Evolutionary conservation across 2,888 invertebrate species (phyloP), one percentile per base, ranked within the genome.

Genomic region (Clitarchus hookeri): DNA sequence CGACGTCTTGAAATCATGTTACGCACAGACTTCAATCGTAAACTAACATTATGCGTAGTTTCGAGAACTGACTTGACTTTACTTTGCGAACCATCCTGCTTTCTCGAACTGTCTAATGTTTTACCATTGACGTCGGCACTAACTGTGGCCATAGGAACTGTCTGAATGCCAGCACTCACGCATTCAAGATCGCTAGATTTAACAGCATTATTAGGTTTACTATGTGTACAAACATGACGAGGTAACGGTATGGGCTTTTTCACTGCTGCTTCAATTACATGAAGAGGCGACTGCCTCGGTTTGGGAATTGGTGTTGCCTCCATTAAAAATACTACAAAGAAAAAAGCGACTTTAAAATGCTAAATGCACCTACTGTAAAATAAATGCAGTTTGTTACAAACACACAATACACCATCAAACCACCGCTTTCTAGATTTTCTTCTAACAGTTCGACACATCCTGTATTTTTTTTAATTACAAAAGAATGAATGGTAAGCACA

Each of bases 61-160:
- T 94, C 94, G 85, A 95, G 93, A 2, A 95, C 94, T 80, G 94
- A 94, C 88, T 94, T 94, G 86, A 92, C 92, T 88, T 84, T 86
- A 13, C n/a, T 44, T 11, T 79, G 84, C 9, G 78, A 54, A 27
- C 44, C 54, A 78, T 84, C 84, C 23, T 65, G 65, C 65, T 65
- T 65, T 65, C n/a, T 65, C 65, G 16, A 65, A 65, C 19, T 48
- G 16, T 83, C 82, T 44, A 25, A n/a, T 26, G 77, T 78, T 53
- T 78, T 83, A 2, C 84, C 85, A 77, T 83, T 78, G 77, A 44
- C 80, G 26, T 86, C 80, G 13, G 44, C 26, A 36, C 19, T 6
- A n/a, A 25, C 27, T 79, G n/a, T 23, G 8, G 80, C 27, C 27
- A 36, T 48, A n/a, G 11, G 27, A 54, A 23, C 6, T 54, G 23